Conservation (phyloP, 2,797 vertebrate species). For the Strix occidentalis region DNA sequence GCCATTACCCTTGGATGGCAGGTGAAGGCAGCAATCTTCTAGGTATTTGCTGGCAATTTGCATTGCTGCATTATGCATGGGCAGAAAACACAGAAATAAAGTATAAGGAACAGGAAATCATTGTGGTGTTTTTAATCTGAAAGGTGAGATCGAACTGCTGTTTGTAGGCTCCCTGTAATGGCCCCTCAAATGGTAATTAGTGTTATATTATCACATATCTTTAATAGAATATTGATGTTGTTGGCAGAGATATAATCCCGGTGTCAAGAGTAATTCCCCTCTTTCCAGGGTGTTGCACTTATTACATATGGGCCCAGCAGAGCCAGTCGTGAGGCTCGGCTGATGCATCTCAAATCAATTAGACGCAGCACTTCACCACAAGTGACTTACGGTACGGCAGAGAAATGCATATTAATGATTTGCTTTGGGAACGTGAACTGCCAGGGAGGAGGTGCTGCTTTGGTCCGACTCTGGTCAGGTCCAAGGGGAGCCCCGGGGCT, state of each 20-base stretch:
- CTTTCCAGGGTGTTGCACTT: background rate
- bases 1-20: background rate
- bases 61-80: conserved; percentile 65
- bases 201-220: conserved; percentile 55
- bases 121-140: conserved; percentile 47
- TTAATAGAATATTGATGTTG: conserved; percentile 69
- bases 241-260: conserved; percentile 55
- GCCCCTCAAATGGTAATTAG: conserved; percentile 64
- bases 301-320: background rate
- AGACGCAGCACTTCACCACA: background rate
- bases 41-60: conserved; percentile 28
- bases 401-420: background rate
- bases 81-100: conserved; percentile 15
- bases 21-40: conserved; percentile 47
- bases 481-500: background rate
- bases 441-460: background rate
- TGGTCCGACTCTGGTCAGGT: rapidly evolving
- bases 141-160: conserved; percentile 47
- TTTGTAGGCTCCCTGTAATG: conserved; percentile 34
- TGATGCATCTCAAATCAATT: conserved; percentile 32
- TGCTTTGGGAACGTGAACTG: background rate
- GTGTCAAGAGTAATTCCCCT: conserved; percentile 62
- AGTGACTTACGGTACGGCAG: background rate
- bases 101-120: conserved; percentile 57
- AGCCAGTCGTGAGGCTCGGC: background rate